Conservation (phyloP, 2,888 invertebrate species). For the Drosophila suboccidentalis region DNA sequence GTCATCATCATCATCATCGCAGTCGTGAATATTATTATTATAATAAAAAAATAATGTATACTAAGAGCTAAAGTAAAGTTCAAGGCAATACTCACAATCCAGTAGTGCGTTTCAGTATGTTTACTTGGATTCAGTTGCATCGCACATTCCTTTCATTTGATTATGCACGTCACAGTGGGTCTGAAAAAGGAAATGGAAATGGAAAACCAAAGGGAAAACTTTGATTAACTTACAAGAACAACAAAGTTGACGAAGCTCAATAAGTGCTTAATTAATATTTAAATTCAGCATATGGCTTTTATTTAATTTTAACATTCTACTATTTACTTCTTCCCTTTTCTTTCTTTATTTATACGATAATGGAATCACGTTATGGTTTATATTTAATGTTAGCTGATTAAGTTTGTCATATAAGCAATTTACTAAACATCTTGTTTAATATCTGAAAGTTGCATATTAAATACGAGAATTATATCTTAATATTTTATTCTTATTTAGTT, state of each 20-base stretch:
- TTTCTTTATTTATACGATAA: too few relatives aligned
- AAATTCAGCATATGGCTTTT: constrained; percentile 1
- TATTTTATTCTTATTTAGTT: too few relatives aligned
- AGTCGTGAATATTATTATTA: constrained; percentile 45
- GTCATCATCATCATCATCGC: constrained; percentile 4
- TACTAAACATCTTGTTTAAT: too few relatives aligned
- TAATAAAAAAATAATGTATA: constrained; percentile 18
- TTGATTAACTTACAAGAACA: constrained; percentile 16
- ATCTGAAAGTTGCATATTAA: too few relatives aligned
- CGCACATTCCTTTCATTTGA: constrained; percentile 82
- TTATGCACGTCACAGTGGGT: constrained; percentile 81
- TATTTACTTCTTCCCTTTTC: too few relatives aligned
- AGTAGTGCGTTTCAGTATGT: constrained; percentile 85
- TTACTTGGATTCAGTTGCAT: constrained; percentile 86
- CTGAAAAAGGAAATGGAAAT: constrained; percentile 62
- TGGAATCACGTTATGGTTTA: too few relatives aligned
- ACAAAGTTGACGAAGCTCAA: constrained; percentile 12
- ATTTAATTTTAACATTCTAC: not conserved
- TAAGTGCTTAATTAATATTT: constrained; percentile 9
- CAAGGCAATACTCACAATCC: constrained; percentile 85
- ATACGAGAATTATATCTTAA: too few relatives aligned
- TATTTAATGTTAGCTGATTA: not conserved
- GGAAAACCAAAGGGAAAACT: not conserved
- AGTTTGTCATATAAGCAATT: not conserved
- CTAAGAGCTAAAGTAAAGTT: constrained; percentile 36